Base-by-base conservation (phyloP, 2,113 vertebrate genomes). In the Psittacula cyanocephala region DNA sequence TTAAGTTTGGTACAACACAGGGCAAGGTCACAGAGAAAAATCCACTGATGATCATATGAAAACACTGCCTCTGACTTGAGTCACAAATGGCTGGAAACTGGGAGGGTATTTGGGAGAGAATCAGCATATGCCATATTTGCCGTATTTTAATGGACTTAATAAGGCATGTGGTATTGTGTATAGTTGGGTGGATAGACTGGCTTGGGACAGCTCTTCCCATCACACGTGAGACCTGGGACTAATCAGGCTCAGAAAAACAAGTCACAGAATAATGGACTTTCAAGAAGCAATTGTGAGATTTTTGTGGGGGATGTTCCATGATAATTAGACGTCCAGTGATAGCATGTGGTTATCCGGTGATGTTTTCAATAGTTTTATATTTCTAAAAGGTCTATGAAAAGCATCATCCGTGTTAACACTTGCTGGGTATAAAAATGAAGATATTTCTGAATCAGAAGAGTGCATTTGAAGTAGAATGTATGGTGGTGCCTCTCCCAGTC, bases 91-190 rank as follows among this genome's bases (percentile, higher is more conserved):
- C 63, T 71, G 57, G 28, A 55, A 43, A 43, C 23, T 53, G 1
- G 27, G 5, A 44, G 37, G 50, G 7, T 62, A 23, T 74, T 70
- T 75, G 24, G 28, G 47, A 55, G 82, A 60, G 19, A 71, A 35
- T 9, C 33, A 65, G 41, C 31, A 17, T 10, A 3, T 12, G 13
- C n/a, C 0, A 0, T n/a, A 17, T 77, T 86, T 68, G 41, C 44
- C 13, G 4, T 33, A 24, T 69, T 57, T 83, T 70, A 39, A 7
- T 41, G 29, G 47, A 39, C 41, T 90, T 47, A 22, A 25, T 59
- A 49, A 88, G 41, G 14, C 35, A 18, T 17, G 13, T 74, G n/a
- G 10, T 19, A 3, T 27, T 78, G 44, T 15, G 13, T 59, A 4
- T 20, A 33, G 14, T 16, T 39, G 52, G n/a, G n/a, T 81, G 62